Evolutionary conservation across 2,888 invertebrate species (phyloP).

Genomic region (Oligia fasciuncula): DNA sequence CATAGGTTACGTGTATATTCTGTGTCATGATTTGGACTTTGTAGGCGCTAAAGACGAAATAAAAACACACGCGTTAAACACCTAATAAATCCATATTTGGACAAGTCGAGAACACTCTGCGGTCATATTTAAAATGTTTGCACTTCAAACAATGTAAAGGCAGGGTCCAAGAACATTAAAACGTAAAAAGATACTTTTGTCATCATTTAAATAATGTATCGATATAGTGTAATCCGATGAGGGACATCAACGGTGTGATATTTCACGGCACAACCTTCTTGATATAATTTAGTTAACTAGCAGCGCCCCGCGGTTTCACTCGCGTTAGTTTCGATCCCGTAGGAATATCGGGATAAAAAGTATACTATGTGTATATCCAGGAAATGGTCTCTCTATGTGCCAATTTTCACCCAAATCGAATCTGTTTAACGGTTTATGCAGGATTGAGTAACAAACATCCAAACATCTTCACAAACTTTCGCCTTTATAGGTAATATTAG

Average conservation of each 20-base stretch:
- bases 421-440: too few relatives aligned
- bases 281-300: conserved; percentile 51
- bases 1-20: background rate
- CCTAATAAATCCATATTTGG: conserved; percentile 59
- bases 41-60: conserved; percentile 29
- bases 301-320: too few relatives aligned
- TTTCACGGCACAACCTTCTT: conserved; percentile 57
- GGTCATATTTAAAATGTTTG: conserved; percentile 60
- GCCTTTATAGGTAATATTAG: too few relatives aligned
- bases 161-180: conserved; percentile 67
- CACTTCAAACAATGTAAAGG: conserved; percentile 72
- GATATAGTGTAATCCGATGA: conserved; percentile 69
- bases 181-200: conserved; percentile 68
- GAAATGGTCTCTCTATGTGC: too few relatives aligned
- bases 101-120: conserved; percentile 24
- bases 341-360: too few relatives aligned
- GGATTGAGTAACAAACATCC: too few relatives aligned
- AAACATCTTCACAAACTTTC: too few relatives aligned
- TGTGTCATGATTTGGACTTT: conserved; percentile 10
- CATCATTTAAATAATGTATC: conserved; percentile 62
- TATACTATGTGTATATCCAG: too few relatives aligned
- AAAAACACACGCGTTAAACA: conserved; percentile 44
- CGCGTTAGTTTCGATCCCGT: too few relatives aligned
- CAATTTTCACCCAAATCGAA: too few relatives aligned
- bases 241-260: conserved; percentile 57